Conservation (phyloP, 2,113 vertebrate genomes). For the Fulica atra region DNA sequence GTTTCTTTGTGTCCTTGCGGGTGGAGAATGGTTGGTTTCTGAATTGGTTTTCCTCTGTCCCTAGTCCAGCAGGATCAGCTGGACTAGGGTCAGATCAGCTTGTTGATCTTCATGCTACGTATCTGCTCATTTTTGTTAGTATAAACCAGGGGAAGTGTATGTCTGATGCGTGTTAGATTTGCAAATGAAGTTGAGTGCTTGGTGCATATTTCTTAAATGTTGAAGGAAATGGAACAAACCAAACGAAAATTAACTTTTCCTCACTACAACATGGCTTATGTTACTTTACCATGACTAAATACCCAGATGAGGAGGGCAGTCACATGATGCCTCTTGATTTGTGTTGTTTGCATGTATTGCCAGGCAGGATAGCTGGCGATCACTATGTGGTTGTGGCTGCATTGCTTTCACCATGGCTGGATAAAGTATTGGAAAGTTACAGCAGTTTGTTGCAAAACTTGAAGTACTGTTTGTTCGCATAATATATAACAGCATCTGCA, state of each 20-base stretch:
- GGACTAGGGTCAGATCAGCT: too few relatives aligned
- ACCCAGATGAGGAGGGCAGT: background rate
- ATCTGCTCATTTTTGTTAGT: background rate
- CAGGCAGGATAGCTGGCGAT: background rate
- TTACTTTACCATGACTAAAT: background rate
- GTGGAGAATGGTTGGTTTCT: background rate
- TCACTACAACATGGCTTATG: background rate
- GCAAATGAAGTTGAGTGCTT: background rate
- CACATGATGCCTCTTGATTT: background rate
- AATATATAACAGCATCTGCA: background rate
- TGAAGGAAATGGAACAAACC: background rate
- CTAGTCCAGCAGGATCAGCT: background rate
- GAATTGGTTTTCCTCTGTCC: constrained; percentile 18
- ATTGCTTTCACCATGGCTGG: background rate
- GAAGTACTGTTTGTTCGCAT: background rate
- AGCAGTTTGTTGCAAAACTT: constrained; percentile 11
- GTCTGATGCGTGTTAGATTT: background rate
- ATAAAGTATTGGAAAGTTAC: background rate
- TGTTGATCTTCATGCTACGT: background rate
- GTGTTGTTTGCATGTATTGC: background rate
- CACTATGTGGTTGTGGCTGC: background rate
- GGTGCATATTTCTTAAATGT: background rate
- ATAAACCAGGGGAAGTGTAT: background rate
- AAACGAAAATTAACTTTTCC: background rate
- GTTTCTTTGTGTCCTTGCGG: background rate